phyloP scores from a whole-genome alignment of 2,888 invertebrate genomes.

The Drosophila melanosoma region DNA sequence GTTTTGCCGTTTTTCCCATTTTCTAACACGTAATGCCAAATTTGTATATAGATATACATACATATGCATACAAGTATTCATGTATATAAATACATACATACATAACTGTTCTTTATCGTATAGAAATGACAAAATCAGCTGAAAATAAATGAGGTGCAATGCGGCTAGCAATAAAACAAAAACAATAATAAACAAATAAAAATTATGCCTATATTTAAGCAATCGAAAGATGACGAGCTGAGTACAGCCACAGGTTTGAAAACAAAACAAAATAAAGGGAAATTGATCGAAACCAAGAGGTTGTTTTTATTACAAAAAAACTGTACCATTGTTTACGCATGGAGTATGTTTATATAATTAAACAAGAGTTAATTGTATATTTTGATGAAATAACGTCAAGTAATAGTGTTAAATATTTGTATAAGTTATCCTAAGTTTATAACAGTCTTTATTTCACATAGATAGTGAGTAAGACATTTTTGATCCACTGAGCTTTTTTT shows the following conservation, averaged over 20 bases:
- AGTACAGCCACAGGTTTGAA: conserved; percentile 30
- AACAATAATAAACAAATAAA: conserved; percentile 25
- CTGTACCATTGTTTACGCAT: conserved; percentile 1
- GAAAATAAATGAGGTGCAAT: conserved; percentile 63
- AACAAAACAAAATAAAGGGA: conserved; percentile 11
- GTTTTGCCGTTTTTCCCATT: conserved; percentile 10
- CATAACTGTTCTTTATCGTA: conserved; percentile 7
- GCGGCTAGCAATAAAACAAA: conserved; percentile 30
- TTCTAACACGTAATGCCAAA: conserved; percentile 33
- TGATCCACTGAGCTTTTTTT: conserved; percentile 6
- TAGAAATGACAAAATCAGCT: conserved; percentile 71
- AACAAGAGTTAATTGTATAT: neutral
- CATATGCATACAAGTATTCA: neutral
- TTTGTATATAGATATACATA: conserved; percentile 6
- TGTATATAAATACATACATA: neutral
- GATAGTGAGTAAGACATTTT: conserved; percentile 2
- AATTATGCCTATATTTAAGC: conserved; percentile 22
- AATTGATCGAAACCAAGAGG: neutral
- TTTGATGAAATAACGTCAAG: neutral
- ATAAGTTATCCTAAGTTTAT: conserved; percentile 21
- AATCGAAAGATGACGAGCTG: conserved; percentile 5
- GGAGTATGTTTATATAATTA: conserved; percentile 1
- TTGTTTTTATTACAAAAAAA: conserved; percentile 5
- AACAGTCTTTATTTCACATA: conserved; percentile 10
- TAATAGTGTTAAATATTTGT: conserved; percentile 16